Evolutionary conservation across 2,113 vertebrate genomes (phyloP).

Genomic region (Speoplatyrhinus poulsoni): DNA sequence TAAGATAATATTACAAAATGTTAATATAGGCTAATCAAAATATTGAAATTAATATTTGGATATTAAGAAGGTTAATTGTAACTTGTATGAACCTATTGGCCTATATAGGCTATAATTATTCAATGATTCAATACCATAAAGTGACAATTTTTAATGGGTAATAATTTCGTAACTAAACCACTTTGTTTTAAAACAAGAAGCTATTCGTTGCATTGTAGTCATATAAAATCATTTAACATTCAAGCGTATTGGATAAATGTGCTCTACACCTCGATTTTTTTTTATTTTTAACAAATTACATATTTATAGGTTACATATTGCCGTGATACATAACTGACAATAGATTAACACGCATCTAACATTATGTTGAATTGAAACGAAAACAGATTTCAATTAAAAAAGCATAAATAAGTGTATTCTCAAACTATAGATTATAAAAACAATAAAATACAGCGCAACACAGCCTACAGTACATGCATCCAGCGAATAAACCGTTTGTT

Average conservation of each 20-base stretch:
- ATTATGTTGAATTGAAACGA: neutral
- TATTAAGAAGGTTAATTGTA: too few species aligned
- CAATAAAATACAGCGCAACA: slow-evolving; percentile 4
- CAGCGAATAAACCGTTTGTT: slow-evolving; percentile 1
- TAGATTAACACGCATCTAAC: slow-evolving; percentile 15
- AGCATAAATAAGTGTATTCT: neutral
- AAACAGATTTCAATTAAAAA: slow-evolving; percentile 23
- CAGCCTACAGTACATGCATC: slow-evolving; percentile 42
- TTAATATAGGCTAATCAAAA: too few species aligned
- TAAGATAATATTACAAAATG: neutral
- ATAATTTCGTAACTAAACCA: slow-evolving; percentile 2
- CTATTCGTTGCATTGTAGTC: neutral
- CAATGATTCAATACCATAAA: too few species aligned
- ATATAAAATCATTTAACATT: neutral
- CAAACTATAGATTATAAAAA: neutral
- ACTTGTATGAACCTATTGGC: too few species aligned
- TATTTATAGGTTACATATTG: neutral
- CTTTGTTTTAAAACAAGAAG: slow-evolving; percentile 5
- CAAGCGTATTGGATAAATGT: neutral
- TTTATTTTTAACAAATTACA: neutral
- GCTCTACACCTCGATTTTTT: neutral
- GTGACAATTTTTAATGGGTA: too few species aligned
- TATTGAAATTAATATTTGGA: too few species aligned
- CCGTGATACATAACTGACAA: neutral
- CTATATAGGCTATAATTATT: too few species aligned